Percentiles rank a stretch among this genome's conserved stretches.
Evolutionary conservation across 2,113 vertebrate species (phyloP).

Genomic region (Shinisaurus crocodilurus): DNA sequence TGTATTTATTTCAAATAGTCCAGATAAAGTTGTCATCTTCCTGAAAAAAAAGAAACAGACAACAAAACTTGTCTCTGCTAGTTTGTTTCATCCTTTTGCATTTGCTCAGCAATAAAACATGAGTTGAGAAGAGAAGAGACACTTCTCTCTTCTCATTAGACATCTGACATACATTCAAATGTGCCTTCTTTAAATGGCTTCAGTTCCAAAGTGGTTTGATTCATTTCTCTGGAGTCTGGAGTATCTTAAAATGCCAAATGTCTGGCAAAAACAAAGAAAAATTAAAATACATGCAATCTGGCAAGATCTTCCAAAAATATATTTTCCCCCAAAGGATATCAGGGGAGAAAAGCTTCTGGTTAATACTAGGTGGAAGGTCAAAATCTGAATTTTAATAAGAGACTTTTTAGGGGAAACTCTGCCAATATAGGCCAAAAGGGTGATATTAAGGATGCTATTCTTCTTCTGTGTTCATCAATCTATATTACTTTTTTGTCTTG

Average conservation of each 20-base stretch:
- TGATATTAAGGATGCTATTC: constrained; percentile 4
- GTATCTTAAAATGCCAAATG: constrained; percentile 38
- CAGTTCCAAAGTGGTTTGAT: not conserved
- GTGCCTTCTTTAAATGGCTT: not conserved
- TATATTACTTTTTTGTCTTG: constrained; percentile 12
- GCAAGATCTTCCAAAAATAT: constrained; percentile 29
- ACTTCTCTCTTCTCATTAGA: not conserved
- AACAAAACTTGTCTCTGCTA: not conserved
- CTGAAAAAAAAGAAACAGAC: not conserved
- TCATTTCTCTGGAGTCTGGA: constrained; percentile 34
- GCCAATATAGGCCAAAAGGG: constrained; percentile 43
- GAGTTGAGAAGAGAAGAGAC: not conserved
- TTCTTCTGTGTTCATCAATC: constrained; percentile 20
- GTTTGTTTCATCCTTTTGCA: not conserved
- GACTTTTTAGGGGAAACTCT: constrained; percentile 30
- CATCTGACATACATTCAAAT: constrained; percentile 26
- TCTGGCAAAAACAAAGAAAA: constrained; percentile 15
- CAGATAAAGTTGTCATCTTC: too few species aligned
- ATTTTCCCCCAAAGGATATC: constrained; percentile 37
- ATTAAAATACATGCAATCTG: not conserved
- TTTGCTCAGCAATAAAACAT: not conserved
- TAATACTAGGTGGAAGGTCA: constrained; percentile 40
- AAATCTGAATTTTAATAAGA: constrained; percentile 53
- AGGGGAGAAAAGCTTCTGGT: constrained; percentile 1
- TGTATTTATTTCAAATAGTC: not conserved